Evolutionary conservation across 2,113 vertebrate species (phyloP), one percentile per base, ranked within the genome.

Genomic region (Bostrychus sinensis): DNA sequence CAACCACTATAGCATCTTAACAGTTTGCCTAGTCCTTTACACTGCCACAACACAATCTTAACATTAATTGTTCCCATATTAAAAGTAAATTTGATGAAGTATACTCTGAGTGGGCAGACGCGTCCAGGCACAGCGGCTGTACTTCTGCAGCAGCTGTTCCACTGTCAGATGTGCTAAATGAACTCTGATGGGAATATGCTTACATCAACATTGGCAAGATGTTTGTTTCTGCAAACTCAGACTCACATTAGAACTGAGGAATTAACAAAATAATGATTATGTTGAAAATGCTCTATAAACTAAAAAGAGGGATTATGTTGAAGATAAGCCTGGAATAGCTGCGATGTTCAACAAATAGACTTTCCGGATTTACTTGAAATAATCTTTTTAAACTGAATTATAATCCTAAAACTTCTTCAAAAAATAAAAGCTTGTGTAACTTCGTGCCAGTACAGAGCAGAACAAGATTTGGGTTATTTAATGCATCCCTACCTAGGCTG

Each of bases 391-490:
- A n/a, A n/a, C n/a, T n/a, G n/a, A n/a, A n/a, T n/a, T n/a, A n/a
- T n/a, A n/a, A n/a, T n/a, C n/a, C n/a, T n/a, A n/a, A n/a, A n/a
- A n/a, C 7, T 30, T 7, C 28, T 30, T 30, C 7, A 19, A 80
- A 60, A 56, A 80, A 61, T 41, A 55, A 26, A 58, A 50, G 53
- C 14, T 64, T 62, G 42, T 39, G 50, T 61, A 37, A 62, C 58
- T 70, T 56, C 50, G 66, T 25, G 67, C 22, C 20, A 62, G 42
- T 41, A 71, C 64, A 57, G 63, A 63, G 56, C 25, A 67, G 72
- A 75, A 83, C 86, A 70, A 88, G 65, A 84, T 78, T 78, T 61
- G 76, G 61, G 80, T 85, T 80, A 72, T 83, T 88, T 68, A 75
- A 72, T 78, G 26, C n/a, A 28, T 64, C 83, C 67, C 77, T 64